A percentile compares a stretch with the other conserved stretches of the same genome.
These are phyloP conservation scores for Crenichthys baileyi DNA, from an alignment of 2,797 vertebrate species.

Conservation along the genomic window DNA sequence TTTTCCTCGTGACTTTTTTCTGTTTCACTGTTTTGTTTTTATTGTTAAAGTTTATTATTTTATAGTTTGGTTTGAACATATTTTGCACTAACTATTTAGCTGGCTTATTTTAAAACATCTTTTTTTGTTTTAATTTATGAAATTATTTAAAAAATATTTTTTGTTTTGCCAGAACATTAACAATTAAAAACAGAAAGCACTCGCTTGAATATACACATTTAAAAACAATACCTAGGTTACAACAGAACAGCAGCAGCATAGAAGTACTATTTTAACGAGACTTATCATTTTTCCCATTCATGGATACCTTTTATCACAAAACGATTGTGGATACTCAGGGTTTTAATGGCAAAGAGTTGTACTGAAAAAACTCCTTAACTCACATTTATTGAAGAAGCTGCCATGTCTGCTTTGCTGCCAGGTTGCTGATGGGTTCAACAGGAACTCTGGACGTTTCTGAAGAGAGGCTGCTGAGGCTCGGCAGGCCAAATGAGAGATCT, in stretches of 20 bases:
- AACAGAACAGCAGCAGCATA: background rate
- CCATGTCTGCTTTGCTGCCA: conserved; percentile 74
- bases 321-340: background rate
- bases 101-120: background rate
- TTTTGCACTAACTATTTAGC: background rate
- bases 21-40: background rate
- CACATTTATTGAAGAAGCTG: conserved; percentile 85
- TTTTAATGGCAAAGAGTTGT: background rate
- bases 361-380: conserved; percentile 20
- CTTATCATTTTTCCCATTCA: background rate
- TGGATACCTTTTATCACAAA: background rate
- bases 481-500: conserved; percentile 33
- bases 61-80: background rate
- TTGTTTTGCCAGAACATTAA: no score
- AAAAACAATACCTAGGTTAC: no score
- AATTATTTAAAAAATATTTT: no score
- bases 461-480: conserved; percentile 28
- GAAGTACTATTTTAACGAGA: background rate
- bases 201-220: no score
- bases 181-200: no score
- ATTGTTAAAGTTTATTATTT: background rate
- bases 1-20: background rate
- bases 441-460: conserved; percentile 38
- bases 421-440: conserved; percentile 23
- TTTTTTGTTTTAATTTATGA: background rate